Conservation (phyloP, 2,113 vertebrate species). For the Taurulus bubalis region DNA sequence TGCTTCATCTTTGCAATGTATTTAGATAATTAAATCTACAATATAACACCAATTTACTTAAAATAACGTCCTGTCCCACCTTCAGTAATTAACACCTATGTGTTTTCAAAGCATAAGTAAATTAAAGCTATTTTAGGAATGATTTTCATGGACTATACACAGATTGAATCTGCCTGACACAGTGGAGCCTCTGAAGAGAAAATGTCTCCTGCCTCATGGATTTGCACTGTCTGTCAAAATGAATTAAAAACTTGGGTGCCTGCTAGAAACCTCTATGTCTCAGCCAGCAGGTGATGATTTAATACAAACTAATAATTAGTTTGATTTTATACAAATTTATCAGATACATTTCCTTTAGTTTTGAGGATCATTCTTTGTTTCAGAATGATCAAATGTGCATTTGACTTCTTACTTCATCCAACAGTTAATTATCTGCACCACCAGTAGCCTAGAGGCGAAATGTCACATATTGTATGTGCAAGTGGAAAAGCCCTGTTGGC, state of each 20-base stretch:
- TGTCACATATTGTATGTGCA: not conserved
- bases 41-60: not conserved
- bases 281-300: conserved; percentile 4
- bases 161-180: not conserved
- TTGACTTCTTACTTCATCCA: not conserved
- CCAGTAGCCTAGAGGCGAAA: not conserved
- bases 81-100: not conserved
- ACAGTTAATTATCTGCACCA: conserved; percentile 10
- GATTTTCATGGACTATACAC: not conserved
- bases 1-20: not conserved
- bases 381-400: not conserved
- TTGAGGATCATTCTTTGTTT: not conserved
- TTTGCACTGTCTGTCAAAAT: not conserved
- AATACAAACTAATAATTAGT: not conserved
- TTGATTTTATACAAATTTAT: not conserved
- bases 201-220: not conserved
- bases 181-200: not conserved
- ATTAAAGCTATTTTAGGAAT: not conserved
- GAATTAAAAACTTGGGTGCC: not conserved
- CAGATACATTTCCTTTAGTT: not conserved
- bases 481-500: not conserved
- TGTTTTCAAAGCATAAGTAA: not conserved
- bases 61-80: not conserved
- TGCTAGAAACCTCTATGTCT: not conserved
- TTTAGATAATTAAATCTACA: not conserved